Evolutionary conservation across 2,797 vertebrate species (phyloP).

Genomic region (Neosilurus hyrtlii): DNA sequence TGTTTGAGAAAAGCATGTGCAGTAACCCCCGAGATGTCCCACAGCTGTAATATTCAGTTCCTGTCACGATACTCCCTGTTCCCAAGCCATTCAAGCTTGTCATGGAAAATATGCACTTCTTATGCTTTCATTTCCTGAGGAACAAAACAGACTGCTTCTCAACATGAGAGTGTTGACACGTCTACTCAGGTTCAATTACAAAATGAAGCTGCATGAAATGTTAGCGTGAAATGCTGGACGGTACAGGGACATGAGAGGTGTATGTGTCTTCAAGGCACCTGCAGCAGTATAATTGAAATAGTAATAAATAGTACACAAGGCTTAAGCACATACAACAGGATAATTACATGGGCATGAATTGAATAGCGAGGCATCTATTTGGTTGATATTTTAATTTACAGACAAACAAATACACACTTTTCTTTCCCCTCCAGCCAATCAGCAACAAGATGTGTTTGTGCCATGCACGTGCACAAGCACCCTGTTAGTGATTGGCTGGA

Average conservation of each 20-base stretch:
- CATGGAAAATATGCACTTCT: neutral
- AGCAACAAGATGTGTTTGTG: too few species aligned
- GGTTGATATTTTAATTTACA: too few species aligned
- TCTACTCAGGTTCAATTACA: neutral
- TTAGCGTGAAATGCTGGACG: neutral
- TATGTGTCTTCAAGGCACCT: neutral
- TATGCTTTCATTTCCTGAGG: constrained; percentile 8
- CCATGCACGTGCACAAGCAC: too few species aligned
- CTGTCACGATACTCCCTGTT: neutral
- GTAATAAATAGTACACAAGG: neutral
- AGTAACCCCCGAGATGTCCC: constrained; percentile 8
- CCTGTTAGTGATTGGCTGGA: too few species aligned
- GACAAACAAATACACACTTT: too few species aligned
- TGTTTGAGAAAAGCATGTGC: neutral
- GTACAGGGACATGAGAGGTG: neutral
- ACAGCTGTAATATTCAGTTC: neutral
- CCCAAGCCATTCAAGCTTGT: constrained; percentile 10
- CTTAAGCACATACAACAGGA: neutral
- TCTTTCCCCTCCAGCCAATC: too few species aligned
- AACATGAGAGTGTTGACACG: neutral
- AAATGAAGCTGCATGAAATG: constrained; percentile 4
- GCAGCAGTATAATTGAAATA: neutral
- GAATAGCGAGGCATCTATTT: too few species aligned
- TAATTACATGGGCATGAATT: neutral
- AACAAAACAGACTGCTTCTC: neutral